Evolutionary conservation across 2,888 invertebrate species (phyloP).

Genomic region (Mythimna vitellina): DNA sequence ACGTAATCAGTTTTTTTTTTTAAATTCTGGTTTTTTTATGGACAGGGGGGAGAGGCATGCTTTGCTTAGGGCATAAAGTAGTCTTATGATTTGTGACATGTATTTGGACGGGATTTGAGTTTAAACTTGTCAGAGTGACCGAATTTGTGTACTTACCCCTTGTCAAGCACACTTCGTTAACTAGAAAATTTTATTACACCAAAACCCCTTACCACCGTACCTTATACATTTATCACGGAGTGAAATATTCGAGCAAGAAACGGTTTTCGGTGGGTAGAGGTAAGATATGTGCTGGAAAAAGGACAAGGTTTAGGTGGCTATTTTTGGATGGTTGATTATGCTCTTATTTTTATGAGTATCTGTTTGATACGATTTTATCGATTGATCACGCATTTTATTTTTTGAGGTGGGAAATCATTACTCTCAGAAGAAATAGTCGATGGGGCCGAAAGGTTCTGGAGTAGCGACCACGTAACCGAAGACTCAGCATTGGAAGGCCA

Average conservation of each 20-base stretch:
- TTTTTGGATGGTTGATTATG: background rate
- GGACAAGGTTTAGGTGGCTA: background rate
- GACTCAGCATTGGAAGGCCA: too few species aligned
- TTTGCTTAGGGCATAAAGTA: too few species aligned
- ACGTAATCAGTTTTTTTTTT: too few species aligned
- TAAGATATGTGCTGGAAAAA: slow-evolving; percentile 6
- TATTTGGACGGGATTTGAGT: slow-evolving; percentile 61
- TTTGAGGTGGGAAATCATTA: too few species aligned
- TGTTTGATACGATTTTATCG: too few species aligned
- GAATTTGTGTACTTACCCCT: slow-evolving; percentile 47
- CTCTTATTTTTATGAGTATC: background rate
- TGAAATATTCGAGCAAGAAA: slow-evolving; percentile 47
- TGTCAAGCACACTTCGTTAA: slow-evolving; percentile 64
- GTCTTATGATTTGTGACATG: slow-evolving; percentile 57
- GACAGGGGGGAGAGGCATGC: too few species aligned
- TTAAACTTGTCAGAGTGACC: slow-evolving; percentile 57
- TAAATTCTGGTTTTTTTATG: too few species aligned
- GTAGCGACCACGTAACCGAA: too few species aligned
- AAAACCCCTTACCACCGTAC: too few species aligned
- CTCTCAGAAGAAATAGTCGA: too few species aligned
- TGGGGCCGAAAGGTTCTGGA: too few species aligned
- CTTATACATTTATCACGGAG: slow-evolving; percentile 53
- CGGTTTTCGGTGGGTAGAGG: slow-evolving; percentile 26
- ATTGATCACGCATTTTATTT: too few species aligned
- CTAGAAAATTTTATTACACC: slow-evolving; percentile 62